A percentile compares a stretch with the other conserved stretches of the same genome.
These are phyloP conservation scores for Ophioninae sp. DNA, from an alignment of 2,888 invertebrate genomes.

Conservation along the genomic window DNA sequence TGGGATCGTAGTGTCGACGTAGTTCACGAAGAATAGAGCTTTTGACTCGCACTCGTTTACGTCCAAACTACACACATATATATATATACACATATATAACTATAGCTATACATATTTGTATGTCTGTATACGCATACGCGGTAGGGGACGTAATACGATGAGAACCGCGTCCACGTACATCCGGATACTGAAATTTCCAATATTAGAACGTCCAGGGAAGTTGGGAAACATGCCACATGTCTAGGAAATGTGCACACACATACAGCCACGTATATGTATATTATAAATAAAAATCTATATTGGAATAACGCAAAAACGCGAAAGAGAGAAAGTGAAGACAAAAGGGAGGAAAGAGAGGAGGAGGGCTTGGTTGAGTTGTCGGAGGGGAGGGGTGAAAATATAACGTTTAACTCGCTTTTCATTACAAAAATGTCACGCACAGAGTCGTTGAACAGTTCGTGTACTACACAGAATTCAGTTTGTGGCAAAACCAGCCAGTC, in stretches of 20 bases:
- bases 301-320: slow-evolving; percentile 26
- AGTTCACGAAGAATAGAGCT: slow-evolving; percentile 60
- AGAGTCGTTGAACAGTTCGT: slow-evolving; percentile 63
- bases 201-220: slow-evolving; percentile 79
- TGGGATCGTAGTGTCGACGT: slow-evolving; percentile 69
- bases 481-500: slow-evolving; percentile 30
- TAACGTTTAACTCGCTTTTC: slow-evolving; percentile 77
- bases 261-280: slow-evolving; percentile 55
- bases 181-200: slow-evolving; percentile 78
- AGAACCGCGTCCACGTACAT: slow-evolving; percentile 36
- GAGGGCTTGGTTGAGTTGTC: not conserved
- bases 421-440: slow-evolving; percentile 81
- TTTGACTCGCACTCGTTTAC: slow-evolving; percentile 34
- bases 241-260: slow-evolving; percentile 65
- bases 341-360: slow-evolving; percentile 23
- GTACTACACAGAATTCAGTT: slow-evolving; percentile 54
- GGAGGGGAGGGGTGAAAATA: slow-evolving; percentile 30
- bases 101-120: not conserved
- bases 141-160: slow-evolving; percentile 21
- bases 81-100: slow-evolving; percentile 8
- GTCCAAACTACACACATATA: slow-evolving; percentile 7
- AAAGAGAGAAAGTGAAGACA: slow-evolving; percentile 44
- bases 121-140: not conserved
- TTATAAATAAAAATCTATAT: slow-evolving; percentile 55
- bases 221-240: slow-evolving; percentile 79